These are phyloP conservation scores for Morinoia aosen DNA, from an alignment of 2,888 invertebrate species.

Conservation along the genomic window DNA sequence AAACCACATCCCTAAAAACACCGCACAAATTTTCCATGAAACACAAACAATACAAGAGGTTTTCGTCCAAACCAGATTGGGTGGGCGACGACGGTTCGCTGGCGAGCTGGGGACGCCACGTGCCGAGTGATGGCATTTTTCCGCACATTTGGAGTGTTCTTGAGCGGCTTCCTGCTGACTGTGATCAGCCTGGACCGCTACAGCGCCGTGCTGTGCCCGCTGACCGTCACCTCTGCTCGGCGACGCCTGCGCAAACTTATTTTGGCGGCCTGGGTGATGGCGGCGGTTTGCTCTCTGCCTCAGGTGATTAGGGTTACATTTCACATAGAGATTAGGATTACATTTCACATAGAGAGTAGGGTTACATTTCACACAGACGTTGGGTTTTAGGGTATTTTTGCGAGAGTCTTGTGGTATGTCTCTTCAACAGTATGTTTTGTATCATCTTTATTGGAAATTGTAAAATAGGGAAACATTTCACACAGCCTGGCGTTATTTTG, in stretches of 20 bases:
- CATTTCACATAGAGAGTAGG: too few species aligned
- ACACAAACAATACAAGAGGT: too few species aligned
- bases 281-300: slow-evolving; percentile 85
- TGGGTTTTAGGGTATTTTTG: too few species aligned
- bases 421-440: too few species aligned
- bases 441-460: too few species aligned
- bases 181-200: slow-evolving; percentile 92
- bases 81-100: slow-evolving; percentile 89
- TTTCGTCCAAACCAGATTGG: slow-evolving; percentile 76
- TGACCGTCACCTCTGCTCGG: slow-evolving; percentile 80
- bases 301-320: slow-evolving; percentile 77
- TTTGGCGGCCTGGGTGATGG: slow-evolving; percentile 84
- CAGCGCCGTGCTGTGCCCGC: slow-evolving; percentile 86
- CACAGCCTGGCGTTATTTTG: too few species aligned
- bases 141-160: slow-evolving; percentile 86
- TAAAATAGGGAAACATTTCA: neutral
- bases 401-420: too few species aligned
- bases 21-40: too few species aligned
- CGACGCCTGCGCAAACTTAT: slow-evolving; percentile 84
- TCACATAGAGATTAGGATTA: neutral
- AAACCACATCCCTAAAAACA: too few species aligned
- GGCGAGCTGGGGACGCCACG: slow-evolving; percentile 87
- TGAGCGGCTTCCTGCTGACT: slow-evolving; percentile 88
- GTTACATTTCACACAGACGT: too few species aligned
- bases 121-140: slow-evolving; percentile 91